These are phyloP conservation scores for Deladenus siricidicola DNA, from an alignment of 2,888 invertebrate genomes.

Conservation along the genomic window DNA sequence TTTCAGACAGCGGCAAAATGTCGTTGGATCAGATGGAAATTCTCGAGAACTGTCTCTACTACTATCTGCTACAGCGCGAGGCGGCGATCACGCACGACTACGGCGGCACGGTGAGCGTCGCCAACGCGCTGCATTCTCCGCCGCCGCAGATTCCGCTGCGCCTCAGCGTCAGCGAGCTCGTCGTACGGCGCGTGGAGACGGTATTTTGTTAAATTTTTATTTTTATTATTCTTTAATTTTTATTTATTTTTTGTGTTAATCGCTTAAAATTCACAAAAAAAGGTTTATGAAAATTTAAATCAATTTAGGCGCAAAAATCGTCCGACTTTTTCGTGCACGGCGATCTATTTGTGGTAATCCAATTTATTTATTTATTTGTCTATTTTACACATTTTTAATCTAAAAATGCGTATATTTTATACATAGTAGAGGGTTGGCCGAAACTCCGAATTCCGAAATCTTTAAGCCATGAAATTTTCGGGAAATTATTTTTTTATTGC, in stretches of 20 bases:
- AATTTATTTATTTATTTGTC: background rate
- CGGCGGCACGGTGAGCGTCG: background rate
- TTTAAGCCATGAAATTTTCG: too few species aligned
- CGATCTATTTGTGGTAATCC: constrained; percentile 35
- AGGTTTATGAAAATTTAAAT: background rate
- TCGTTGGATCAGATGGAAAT: constrained; percentile 15
- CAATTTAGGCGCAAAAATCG: constrained; percentile 26
- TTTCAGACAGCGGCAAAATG: constrained; percentile 14
- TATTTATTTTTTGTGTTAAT: constrained; percentile 19
- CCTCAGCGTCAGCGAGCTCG: constrained; percentile 28
- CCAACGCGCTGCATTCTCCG: constrained; percentile 16
- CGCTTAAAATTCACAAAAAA: constrained; percentile 8
- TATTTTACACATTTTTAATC: background rate
- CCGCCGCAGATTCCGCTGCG: constrained; percentile 35
- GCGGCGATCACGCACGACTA: constrained; percentile 11
- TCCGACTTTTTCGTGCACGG: constrained; percentile 46
- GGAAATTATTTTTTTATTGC: too few species aligned
- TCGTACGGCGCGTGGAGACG: constrained; percentile 25
- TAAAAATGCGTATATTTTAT: background rate
- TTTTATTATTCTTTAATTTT: background rate
- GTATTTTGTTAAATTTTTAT: background rate
- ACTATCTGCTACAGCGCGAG: constrained; percentile 38
- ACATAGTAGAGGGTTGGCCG: too few species aligned
- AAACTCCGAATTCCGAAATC: background rate
- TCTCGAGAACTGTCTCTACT: constrained; percentile 43